Evolutionary conservation across 2,888 invertebrate genomes (phyloP), one percentile per base, ranked within the genome.

Genomic region (Cosmopolites sordidus): DNA sequence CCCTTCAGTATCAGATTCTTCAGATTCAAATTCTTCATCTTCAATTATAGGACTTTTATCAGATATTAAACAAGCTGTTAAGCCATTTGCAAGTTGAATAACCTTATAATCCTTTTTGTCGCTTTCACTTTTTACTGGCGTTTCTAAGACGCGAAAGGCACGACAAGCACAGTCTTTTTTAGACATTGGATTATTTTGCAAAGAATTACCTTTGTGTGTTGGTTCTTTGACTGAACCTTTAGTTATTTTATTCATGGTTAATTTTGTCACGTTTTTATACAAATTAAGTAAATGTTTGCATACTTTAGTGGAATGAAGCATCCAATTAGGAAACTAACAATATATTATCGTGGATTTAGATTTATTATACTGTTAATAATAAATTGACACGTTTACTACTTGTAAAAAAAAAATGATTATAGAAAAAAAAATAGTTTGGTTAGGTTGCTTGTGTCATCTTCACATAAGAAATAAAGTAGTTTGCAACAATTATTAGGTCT

Each of bases 91-190:
- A 49, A 89, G 72, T 39, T 78, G 60, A 60, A 59, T 61, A 62
- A 88, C 88, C 44, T 82, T 87, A 69, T 90, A 90, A 51, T 83
- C 75, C 69, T 90, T 91, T 69, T 85, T 85, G 73, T 91, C 91
- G 60, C 83, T 83, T 49, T 79, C 79, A 44, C 89, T 88, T 74
- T 89, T 87, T 29, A 81, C 78, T 8, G 90, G 89, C 59, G 76
- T 73, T 17, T 64, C 60, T 39, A 74, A 59, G n/a, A 16, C 40
- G 15, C 40, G 16, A 16, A 5, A 22, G 22, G 3, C 22, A n/a
- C n/a, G n/a, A n/a, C n/a, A n/a, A n/a, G n/a, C n/a, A n/a, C n/a
- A n/a, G 22, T 22, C 22, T 3, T 5, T 5, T 22, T 8, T 22
- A 33, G 33, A 33, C 3, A 33, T n/a, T n/a, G 33, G 4, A 9